Evolutionary conservation across 1,140 invertebrate species (phyloP).

Genomic region (Calycopis cecrops): DNA sequence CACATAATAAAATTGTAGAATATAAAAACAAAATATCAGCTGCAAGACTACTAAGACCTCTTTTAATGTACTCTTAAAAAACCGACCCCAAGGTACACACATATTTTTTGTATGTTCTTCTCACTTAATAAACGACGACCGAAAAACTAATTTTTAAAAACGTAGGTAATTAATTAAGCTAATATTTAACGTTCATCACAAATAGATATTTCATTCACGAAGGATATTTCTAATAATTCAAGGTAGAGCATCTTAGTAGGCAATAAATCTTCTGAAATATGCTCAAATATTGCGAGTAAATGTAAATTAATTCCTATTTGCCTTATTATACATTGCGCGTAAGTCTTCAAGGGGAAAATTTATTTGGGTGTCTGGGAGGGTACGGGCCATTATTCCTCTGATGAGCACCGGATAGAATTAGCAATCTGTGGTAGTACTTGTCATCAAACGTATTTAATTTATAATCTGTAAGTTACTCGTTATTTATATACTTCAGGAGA

Average conservation of each 20-base stretch:
- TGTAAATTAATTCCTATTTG: conserved; percentile 43
- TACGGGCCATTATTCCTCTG: conserved; percentile 35
- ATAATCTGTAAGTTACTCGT: too few relatives aligned
- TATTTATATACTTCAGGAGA: too few relatives aligned
- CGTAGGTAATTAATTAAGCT: conserved; percentile 8
- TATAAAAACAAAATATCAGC: too few relatives aligned
- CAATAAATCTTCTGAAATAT: conserved; percentile 40
- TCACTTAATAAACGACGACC: not conserved
- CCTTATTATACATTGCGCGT: conserved; percentile 45
- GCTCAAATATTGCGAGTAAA: conserved; percentile 34
- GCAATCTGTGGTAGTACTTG: conserved; percentile 2
- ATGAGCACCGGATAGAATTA: conserved; percentile 37
- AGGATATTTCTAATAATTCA: conserved; percentile 24
- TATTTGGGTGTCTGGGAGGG: conserved; percentile 40
- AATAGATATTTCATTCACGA: conserved; percentile 10
- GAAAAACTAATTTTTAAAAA: not conserved
- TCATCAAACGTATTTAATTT: too few relatives aligned
- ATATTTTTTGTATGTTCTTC: not conserved
- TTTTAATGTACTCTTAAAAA: too few relatives aligned
- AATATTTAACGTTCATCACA: conserved; percentile 8
- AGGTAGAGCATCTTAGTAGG: conserved; percentile 16
- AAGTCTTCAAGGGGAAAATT: conserved; percentile 38
- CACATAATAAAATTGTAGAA: too few relatives aligned
- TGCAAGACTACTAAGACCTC: too few relatives aligned
- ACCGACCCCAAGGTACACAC: not conserved